A percentile compares a stretch with the other conserved stretches of the same genome.
phyloP scores from a whole-genome alignment of 2,888 invertebrate species.

The Ichneumoninae sp. region DNA sequence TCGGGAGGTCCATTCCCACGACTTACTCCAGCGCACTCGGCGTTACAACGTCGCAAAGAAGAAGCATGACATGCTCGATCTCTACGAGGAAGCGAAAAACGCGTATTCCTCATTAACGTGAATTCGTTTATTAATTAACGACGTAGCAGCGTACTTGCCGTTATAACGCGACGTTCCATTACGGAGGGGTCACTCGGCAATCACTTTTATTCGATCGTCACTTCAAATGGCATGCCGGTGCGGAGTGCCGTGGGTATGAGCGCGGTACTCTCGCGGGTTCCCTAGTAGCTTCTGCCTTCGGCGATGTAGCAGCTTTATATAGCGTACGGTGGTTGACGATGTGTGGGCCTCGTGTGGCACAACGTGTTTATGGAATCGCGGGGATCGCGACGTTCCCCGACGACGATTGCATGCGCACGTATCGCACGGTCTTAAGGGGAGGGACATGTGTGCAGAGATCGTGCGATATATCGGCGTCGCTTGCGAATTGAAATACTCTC shows the following conservation, averaged over 20 bases:
- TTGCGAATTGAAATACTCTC: conserved; percentile 51
- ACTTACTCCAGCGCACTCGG: conserved; percentile 2
- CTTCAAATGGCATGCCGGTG: conserved; percentile 48
- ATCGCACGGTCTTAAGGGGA: conserved; percentile 9
- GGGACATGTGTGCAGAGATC: conserved; percentile 38
- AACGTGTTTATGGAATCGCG: conserved; percentile 64
- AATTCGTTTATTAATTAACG: conserved; percentile 13
- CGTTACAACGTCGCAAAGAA: conserved; percentile 24
- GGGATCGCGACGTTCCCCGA: conserved; percentile 48
- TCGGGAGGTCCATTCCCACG: no score
- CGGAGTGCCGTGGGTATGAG: conserved; percentile 22
- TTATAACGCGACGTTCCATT: conserved; percentile 66
- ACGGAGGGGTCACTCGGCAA: conserved; percentile 33
- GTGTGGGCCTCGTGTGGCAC: conserved; percentile 37
- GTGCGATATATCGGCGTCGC: conserved; percentile 22
- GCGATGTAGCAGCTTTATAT: conserved; percentile 61
- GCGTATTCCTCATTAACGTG: background rate
- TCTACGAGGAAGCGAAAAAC: background rate
- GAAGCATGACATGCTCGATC: background rate
- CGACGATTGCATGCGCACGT: background rate
- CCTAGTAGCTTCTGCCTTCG: conserved; percentile 59
- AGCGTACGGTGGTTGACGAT: conserved; percentile 48
- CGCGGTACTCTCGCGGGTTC: conserved; percentile 60
- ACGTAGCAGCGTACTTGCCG: conserved; percentile 68
- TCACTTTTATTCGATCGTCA: conserved; percentile 50